Base-by-base conservation (phyloP, 2,797 vertebrate species). In the Sparus aurata region DNA sequence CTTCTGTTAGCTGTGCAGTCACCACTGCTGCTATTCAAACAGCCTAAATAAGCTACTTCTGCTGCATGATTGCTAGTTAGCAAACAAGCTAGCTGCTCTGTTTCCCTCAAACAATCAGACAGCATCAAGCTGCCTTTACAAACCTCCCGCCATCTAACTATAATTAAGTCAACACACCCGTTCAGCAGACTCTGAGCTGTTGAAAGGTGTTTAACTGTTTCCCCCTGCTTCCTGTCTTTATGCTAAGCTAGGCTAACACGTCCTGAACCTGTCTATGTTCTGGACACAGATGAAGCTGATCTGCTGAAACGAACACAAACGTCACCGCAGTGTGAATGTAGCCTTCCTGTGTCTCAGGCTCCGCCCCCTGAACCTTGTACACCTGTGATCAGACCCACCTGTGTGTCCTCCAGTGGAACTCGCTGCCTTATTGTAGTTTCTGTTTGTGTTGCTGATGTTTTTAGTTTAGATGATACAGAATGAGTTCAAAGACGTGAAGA, bases 341-440 rank as follows among this genome's bases (percentile, higher is more conserved):
- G 43, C 54, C 73, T 50, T 61, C 63, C 69, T 73, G 53, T 82
- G 45, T 58, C 23, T 70, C 57, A 49, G 60, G 20, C 47, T 47
- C 69, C 58, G 46, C 58, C 53, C 53, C 66, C 53, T 45, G 49
- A 47, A 71, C 76, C 46, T 25, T 15, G 25, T 65, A 22, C 55
- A 49, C 61, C 62, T 58, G 46, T 67, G 73, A 15, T 64, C 58
- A 34, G 23, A 47, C 52, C 20, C 9, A 45, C 63, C 67, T 38
- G 12, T 52, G 41, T 64, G 17, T 47, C 2, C 23, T 17, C 20
- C 41, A 11, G 25, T 47, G 53, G 5, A 2, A 2, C 27, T 22
- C 15, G 34, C 27, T 43, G n/a, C 3, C 11, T 43, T 15, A 7
- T 11, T 62, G 25, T 30, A 20, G 57, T 17, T 61, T 49, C 71